These are phyloP conservation scores for Clupea harengus DNA, from an alignment of 2,113 vertebrate species.

Conservation along the genomic window DNA sequence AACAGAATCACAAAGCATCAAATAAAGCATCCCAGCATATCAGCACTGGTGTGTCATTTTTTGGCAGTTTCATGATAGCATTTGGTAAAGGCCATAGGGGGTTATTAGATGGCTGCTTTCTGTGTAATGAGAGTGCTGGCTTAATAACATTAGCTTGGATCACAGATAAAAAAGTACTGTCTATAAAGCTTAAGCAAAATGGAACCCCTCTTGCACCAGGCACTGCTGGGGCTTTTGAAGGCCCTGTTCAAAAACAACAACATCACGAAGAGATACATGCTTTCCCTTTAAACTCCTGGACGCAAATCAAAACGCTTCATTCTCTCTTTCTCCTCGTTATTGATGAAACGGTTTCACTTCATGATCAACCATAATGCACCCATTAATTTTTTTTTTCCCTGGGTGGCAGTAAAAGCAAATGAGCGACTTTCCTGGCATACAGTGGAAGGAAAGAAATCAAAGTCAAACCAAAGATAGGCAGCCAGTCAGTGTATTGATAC, in stretches of 20 bases:
- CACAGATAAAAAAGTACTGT: conserved; percentile 65
- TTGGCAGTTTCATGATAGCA: conserved; percentile 61
- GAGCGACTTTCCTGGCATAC: background rate
- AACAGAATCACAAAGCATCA: conserved; percentile 49
- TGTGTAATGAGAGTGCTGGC: conserved; percentile 67
- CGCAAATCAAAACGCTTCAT: conserved; percentile 12
- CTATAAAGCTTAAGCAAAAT: conserved; percentile 47
- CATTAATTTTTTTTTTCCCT: background rate
- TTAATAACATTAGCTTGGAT: conserved; percentile 75
- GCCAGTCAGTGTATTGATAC: background rate
- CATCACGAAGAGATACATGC: conserved; percentile 17
- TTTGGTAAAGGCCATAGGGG: conserved; percentile 63
- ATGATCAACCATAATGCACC: background rate
- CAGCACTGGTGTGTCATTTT: conserved; percentile 45
- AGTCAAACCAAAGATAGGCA: background rate
- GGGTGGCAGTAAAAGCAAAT: background rate
- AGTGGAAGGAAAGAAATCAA: background rate
- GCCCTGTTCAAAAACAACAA: conserved; percentile 18
- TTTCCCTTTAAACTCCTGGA: conserved; percentile 23
- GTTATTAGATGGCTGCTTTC: conserved; percentile 62
- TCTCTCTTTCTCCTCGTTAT: background rate
- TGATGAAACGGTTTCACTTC: background rate
- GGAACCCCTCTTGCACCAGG: background rate
- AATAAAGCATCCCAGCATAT: conserved; percentile 43
- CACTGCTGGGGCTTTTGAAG: background rate